Conservation (phyloP, 37 sponge, comb jelly and placozoan species). For the Chondrosia reniformis region DNA sequence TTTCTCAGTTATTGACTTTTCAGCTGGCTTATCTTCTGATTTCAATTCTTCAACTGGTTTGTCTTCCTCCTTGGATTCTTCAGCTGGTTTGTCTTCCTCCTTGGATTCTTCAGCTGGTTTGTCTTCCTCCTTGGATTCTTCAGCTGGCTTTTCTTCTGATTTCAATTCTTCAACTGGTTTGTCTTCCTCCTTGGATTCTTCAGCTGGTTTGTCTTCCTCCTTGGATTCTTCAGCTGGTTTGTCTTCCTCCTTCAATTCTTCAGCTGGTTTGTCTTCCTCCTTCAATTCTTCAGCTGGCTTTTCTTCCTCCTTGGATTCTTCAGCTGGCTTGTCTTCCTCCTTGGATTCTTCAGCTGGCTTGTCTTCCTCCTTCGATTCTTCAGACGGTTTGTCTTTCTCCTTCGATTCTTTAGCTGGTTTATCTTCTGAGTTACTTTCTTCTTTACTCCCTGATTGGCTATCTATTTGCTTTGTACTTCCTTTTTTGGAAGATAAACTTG, state of each 20-base stretch:
- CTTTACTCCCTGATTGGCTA: no score
- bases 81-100: constrained; percentile 1
- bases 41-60: neutral
- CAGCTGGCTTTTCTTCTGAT: neutral
- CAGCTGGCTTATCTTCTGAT: no score
- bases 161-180: neutral
- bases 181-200: constrained; percentile 12
- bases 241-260: neutral
- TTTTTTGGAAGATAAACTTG: no score
- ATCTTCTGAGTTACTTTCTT: no score
- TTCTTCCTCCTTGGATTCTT: constrained; percentile 4
- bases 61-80: constrained; percentile 12
- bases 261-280: constrained; percentile 7
- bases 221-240: neutral
- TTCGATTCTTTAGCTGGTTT: neutral
- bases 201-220: constrained; percentile 1
- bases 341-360: neutral
- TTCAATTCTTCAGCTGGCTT: neutral
- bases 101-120: neutral
- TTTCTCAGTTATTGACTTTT: neutral
- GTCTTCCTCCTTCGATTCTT: neutral
- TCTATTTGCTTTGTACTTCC: no score
- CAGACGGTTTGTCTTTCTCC: neutral
- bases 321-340: constrained; percentile 2
- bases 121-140: constrained; percentile 16